Evolutionary conservation across 64 coral and sea anemone species (phyloP).

Genomic region (Montipora sp.): DNA sequence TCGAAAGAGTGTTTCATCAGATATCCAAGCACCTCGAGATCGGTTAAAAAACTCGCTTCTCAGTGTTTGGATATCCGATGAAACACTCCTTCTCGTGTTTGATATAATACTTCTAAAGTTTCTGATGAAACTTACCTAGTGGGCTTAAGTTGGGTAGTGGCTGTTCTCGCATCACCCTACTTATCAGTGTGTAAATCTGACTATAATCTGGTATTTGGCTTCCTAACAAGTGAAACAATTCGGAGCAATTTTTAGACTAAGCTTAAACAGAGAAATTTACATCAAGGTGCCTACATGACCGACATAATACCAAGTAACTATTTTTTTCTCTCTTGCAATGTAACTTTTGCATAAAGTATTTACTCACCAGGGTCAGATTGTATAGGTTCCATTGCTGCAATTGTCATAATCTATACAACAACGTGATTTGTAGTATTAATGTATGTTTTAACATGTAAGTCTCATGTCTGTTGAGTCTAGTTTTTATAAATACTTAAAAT

Average conservation of each 20-base stretch:
- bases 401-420: slow-evolving; percentile 63
- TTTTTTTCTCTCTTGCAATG: not conserved
- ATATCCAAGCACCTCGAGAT: no score
- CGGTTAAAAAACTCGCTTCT: no score
- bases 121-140: slow-evolving; percentile 30
- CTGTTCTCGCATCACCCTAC: slow-evolving; percentile 52
- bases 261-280: no score
- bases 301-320: no score
- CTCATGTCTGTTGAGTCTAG: not conserved
- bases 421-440: no score
- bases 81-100: no score
- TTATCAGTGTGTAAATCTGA: slow-evolving; percentile 65
- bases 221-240: not conserved
- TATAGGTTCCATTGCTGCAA: slow-evolving; percentile 63
- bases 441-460: not conserved
- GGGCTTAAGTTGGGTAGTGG: slow-evolving; percentile 10
- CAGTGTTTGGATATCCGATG: no score
- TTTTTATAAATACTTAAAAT: not conserved
- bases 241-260: not conserved
- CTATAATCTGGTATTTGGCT: slow-evolving; percentile 40
- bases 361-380: slow-evolving; percentile 25
- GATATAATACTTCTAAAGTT: no score
- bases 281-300: no score
- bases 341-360: not conserved
- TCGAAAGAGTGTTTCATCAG: no score